Evolutionary conservation across 2,113 vertebrate species (phyloP), one percentile per base, ranked within the genome.

Genomic region (Excalfactoria chinensis): DNA sequence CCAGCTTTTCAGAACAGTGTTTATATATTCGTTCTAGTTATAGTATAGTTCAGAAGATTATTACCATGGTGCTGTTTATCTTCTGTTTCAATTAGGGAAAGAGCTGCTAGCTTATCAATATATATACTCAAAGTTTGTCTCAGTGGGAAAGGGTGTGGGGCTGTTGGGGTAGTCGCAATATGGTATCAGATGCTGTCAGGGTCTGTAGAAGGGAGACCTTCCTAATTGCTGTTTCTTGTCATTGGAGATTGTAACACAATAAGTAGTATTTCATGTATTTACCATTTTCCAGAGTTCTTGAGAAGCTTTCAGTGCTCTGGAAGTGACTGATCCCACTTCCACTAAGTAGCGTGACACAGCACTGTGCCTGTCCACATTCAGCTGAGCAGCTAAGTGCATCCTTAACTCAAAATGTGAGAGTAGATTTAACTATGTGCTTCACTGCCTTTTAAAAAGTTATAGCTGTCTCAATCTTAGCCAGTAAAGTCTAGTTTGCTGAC

Each of bases 21-120:
- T 84, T 64, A 7, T 66, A 43, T 90, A 89, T 68, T 59, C 6
- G 69, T 76, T 93, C 64, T 23, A 58, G 77, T 84, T 75, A 22
- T 40, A 86, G 58, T 81, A 53, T 76, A 70, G 8, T 77, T 89
- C 66, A 84, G 82, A 95, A 95, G 86, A 82, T 34, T 43, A 86
- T 60, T 88, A 10, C 66, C 78, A 48, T 58, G 71, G 22, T 85
- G 81, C 59, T 56, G 48, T 49, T 88, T 63, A 66, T 83, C 12
- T 53, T 87, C 6, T 23, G 13, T 70, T 94, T 77, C 37, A 80
- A 3, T 74, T 43, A 4, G 4, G 28, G 34, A 87, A 55, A 56
- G 56, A 37, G 55, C 32, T 86, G 28, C 41, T 59, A 28, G 21
- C 4, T 87, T 70, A 34, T 22, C 19, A 28, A 9, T n/a, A 3